Percentiles rank a stretch among this genome's conserved stretches.
These are phyloP conservation scores for Eupithecia abbreviata DNA, from an alignment of 2,888 invertebrate genomes.

Conservation along the genomic window DNA sequence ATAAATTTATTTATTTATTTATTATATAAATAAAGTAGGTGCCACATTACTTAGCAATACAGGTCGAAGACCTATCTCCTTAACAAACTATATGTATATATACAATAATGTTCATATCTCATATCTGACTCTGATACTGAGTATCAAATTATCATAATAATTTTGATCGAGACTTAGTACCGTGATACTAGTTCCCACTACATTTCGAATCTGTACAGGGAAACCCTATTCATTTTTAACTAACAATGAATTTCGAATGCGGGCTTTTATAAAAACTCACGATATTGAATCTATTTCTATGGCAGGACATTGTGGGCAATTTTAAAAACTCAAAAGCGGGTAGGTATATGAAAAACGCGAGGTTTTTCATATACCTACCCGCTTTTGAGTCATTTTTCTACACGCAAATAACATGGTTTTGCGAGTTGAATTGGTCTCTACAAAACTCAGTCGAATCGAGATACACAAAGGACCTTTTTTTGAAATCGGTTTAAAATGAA, in stretches of 20 bases:
- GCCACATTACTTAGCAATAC: too few species aligned
- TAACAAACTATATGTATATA: too few species aligned
- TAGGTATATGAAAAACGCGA: neutral
- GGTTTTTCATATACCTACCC: neutral
- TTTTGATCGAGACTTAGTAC: neutral
- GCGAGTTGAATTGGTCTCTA: neutral
- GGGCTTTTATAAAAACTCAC: neutral
- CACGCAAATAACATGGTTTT: neutral
- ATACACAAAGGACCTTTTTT: neutral
- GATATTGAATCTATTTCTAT: neutral
- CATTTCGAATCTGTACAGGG: neutral
- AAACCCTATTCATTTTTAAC: neutral
- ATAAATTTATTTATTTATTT: too few species aligned
- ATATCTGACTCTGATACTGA: neutral
- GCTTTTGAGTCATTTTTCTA: neutral
- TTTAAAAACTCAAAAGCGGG: neutral
- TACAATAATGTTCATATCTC: neutral
- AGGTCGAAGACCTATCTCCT: too few species aligned
- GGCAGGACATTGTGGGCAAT: neutral
- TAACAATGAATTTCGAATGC: slow-evolving; percentile 4
- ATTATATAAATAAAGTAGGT: too few species aligned
- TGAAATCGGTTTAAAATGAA: neutral
- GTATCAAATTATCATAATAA: neutral
- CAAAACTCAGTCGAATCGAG: neutral
- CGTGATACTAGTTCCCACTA: neutral